These are phyloP conservation scores for Acrocyrtus sp. DNA, from an alignment of 2,888 invertebrate genomes.

Conservation along the genomic window DNA sequence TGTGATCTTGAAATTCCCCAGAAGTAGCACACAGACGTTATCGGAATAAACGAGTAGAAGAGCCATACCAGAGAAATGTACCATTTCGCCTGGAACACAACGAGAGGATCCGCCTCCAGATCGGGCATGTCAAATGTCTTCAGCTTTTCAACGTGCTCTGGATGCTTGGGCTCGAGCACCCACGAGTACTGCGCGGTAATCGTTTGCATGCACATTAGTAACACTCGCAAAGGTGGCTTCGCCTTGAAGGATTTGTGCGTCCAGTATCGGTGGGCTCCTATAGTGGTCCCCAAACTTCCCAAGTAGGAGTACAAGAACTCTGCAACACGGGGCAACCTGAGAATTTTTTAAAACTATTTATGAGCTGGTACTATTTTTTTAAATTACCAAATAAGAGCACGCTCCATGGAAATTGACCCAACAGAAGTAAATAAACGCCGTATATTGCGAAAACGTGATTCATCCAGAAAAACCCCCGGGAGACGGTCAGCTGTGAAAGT, in stretches of 20 bases:
- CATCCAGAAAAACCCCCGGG: background rate
- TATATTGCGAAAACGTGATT: background rate
- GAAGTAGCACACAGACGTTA: background rate
- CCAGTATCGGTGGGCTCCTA: conserved; percentile 30
- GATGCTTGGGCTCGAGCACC: background rate
- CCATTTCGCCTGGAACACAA: conserved; percentile 1
- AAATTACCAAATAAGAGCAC: background rate
- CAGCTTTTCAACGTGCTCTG: background rate
- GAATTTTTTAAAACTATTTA: background rate
- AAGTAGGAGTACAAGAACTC: no score
- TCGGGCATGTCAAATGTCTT: conserved; percentile 1
- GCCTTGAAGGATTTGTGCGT: conserved; percentile 27
- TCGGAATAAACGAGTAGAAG: background rate
- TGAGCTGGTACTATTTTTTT: no score
- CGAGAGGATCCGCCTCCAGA: background rate
- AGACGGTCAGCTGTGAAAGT: background rate
- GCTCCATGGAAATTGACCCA: background rate
- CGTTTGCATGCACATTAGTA: conserved; percentile 30
- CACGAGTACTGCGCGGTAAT: conserved; percentile 8
- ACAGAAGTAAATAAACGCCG: background rate
- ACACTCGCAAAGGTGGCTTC: background rate
- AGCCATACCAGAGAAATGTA: background rate
- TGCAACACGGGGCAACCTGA: no score
- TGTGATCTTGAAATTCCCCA: background rate
- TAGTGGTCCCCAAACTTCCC: conserved; percentile 1